phyloP scores from a whole-genome alignment of 2,113 vertebrate species.

The Odocoileus hemionus region DNA sequence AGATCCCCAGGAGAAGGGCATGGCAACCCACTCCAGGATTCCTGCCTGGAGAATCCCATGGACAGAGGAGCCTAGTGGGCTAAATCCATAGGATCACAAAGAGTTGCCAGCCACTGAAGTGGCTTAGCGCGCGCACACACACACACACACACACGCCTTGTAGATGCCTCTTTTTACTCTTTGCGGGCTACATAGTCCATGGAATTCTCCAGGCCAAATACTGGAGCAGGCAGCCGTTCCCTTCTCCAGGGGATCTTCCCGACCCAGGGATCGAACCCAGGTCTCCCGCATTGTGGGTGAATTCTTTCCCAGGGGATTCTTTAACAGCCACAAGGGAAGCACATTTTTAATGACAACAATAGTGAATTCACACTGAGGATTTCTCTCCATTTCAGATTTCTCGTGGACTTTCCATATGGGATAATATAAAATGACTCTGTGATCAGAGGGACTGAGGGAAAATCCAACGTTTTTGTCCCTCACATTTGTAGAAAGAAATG shows the following conservation, averaged over 20 bases:
- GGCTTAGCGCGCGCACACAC: not conserved
- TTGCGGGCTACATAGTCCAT: fast-evolving
- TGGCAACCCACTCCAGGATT: not conserved
- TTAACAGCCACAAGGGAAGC: not conserved
- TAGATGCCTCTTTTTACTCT: not conserved
- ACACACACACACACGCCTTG: not conserved
- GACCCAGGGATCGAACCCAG: fast-evolving
- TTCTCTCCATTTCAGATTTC: not conserved
- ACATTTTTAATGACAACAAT: not conserved
- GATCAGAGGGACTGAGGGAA: not conserved
- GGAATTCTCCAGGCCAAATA: not conserved
- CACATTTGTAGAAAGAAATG: not conserved
- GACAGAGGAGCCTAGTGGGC: not conserved
- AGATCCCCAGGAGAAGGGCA: not conserved
- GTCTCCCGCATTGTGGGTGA: fast-evolving
- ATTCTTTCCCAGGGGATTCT: not conserved
- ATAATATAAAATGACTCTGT: fast-evolving
- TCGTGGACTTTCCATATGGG: not conserved
- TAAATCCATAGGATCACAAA: not conserved
- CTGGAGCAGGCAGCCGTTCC: not conserved
- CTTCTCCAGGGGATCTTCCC: not conserved
- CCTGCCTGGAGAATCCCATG: not conserved
- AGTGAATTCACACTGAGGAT: not conserved
- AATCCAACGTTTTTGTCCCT: too few species aligned
- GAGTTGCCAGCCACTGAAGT: not conserved